phyloP scores from a whole-genome alignment of 2,888 invertebrate genomes.

The Latrodectus elegans region DNA sequence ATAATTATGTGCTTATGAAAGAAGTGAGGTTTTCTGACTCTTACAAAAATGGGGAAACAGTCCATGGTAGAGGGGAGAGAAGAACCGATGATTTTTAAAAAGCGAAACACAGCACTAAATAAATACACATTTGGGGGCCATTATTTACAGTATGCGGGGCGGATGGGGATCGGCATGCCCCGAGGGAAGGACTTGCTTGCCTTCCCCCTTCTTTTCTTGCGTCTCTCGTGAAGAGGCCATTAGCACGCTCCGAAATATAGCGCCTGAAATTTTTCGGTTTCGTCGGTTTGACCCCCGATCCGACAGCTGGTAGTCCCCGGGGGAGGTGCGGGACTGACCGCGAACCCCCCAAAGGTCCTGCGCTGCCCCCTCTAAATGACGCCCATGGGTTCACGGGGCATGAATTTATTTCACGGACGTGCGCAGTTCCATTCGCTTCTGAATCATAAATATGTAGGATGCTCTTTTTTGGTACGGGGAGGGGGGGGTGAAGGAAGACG shows the following conservation, averaged over 20 bases:
- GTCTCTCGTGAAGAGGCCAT: slow-evolving; percentile 33
- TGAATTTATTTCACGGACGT: slow-evolving; percentile 66
- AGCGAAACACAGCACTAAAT: slow-evolving; percentile 43
- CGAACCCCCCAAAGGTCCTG: slow-evolving; percentile 30
- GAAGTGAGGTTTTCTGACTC: too few species aligned
- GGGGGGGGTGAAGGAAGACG: too few species aligned
- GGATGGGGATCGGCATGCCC: not conserved
- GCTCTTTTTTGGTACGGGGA: not conserved
- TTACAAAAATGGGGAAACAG: too few species aligned
- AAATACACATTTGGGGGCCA: slow-evolving; percentile 65
- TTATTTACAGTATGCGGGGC: slow-evolving; percentile 38
- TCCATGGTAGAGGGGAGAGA: too few species aligned
- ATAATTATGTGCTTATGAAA: too few species aligned
- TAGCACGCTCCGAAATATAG: slow-evolving; percentile 59
- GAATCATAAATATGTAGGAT: slow-evolving; percentile 52
- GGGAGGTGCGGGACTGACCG: slow-evolving; percentile 22
- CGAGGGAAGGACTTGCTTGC: not conserved
- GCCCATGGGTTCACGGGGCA: slow-evolving; percentile 17
- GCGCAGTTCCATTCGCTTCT: slow-evolving; percentile 16
- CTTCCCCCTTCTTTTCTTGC: not conserved
- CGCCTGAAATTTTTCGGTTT: slow-evolving; percentile 59
- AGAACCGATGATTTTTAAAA: not conserved
- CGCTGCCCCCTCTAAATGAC: slow-evolving; percentile 34
- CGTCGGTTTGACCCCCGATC: slow-evolving; percentile 56
- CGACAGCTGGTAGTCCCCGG: not conserved